A percentile compares a stretch with the other conserved stretches of the same genome.
phyloP scores from a whole-genome alignment of 2,888 invertebrate genomes.

The Phytoseiulus persimilis region DNA sequence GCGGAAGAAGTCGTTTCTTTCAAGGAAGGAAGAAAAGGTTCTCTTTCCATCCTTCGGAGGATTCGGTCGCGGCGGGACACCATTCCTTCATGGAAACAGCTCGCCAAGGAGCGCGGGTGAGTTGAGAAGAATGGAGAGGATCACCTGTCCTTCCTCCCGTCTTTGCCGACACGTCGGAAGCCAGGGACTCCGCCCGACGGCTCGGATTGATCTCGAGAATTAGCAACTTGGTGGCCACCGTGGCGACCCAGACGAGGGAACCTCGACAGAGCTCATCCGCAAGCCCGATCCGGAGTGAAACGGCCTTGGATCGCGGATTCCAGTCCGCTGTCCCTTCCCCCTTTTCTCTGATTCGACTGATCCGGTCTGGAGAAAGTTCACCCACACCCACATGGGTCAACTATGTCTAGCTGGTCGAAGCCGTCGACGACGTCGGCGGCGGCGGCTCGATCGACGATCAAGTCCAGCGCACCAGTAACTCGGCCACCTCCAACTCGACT shows the following conservation, averaged over 20 bases:
- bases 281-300: not conserved
- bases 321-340: not conserved
- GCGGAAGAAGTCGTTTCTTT: no score
- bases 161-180: no score
- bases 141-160: no score
- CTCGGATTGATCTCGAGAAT: no score
- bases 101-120: no score
- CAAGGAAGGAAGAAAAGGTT: no score
- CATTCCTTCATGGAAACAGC: no score
- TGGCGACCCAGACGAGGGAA: not conserved
- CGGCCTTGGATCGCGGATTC: not conserved
- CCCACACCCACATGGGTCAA: conserved; percentile 34
- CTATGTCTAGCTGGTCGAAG: not conserved
- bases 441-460: no score
- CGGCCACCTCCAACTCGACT: not conserved
- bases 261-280: not conserved
- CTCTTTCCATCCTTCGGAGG: no score
- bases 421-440: not conserved
- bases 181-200: no score
- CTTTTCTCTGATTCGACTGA: not conserved
- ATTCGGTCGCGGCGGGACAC: no score
- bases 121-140: no score
- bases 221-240: not conserved
- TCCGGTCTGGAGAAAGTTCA: conserved; percentile 37
- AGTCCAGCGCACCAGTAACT: not conserved